These are phyloP conservation scores for Galagoides demidoff DNA, from an alignment of 2,797 vertebrate species.

Conservation along the genomic window DNA sequence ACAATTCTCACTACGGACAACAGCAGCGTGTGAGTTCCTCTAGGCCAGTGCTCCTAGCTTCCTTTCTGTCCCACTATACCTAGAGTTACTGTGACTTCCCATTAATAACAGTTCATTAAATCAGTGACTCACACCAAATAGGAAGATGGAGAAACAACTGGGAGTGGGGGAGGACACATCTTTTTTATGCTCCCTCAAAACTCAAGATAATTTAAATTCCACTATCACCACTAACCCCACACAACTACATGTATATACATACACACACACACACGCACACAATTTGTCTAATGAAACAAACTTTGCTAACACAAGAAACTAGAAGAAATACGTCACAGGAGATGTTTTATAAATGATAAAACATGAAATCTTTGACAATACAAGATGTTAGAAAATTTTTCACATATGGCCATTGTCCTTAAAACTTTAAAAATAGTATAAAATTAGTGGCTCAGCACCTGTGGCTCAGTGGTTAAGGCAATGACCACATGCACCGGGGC, in stretches of 20 bases:
- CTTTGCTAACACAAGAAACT: not conserved
- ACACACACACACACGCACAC: not conserved
- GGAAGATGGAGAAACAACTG: not conserved
- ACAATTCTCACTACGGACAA: not conserved
- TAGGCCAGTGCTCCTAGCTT: not conserved
- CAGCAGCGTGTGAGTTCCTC: not conserved
- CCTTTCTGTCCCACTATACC: not conserved
- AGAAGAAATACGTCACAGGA: not conserved
- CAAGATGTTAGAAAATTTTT: not conserved
- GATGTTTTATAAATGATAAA: conserved; percentile 26
- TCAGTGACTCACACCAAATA: not conserved
- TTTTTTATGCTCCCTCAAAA: not conserved
- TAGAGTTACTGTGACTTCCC: not conserved
- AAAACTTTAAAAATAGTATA: conserved; percentile 20
- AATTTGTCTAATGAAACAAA: conserved; percentile 31
- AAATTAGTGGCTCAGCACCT: too few species aligned
- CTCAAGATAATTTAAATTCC: not conserved
- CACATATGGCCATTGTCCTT: not conserved
- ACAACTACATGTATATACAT: not conserved
- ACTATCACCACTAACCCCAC: not conserved
- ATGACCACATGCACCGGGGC: too few species aligned
- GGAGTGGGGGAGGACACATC: not conserved
- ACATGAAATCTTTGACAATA: not conserved
- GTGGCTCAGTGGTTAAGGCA: too few species aligned
- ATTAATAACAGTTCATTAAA: conserved; percentile 27